These are phyloP conservation scores for Cheilosia variabilis DNA, from an alignment of 2,888 invertebrate species.

Conservation along the genomic window DNA sequence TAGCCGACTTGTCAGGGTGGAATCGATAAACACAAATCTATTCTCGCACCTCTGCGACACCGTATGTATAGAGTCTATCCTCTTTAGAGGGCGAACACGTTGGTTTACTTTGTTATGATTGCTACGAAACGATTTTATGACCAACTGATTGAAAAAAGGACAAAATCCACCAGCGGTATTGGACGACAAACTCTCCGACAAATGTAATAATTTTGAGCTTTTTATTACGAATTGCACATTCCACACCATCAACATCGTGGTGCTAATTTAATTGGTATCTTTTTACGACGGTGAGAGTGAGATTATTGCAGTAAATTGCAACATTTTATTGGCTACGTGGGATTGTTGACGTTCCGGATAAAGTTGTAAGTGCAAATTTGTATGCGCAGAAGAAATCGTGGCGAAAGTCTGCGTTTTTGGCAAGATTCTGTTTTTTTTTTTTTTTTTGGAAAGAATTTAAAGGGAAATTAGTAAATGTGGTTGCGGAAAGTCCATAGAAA, in stretches of 20 bases:
- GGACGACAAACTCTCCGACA: constrained; percentile 5
- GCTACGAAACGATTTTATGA: constrained; percentile 9
- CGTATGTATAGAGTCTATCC: too few relatives aligned
- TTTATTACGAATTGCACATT: constrained; percentile 65
- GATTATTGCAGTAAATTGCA: constrained; percentile 27
- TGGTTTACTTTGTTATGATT: constrained; percentile 19
- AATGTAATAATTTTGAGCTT: constrained; percentile 50
- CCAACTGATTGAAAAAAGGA: constrained; percentile 27
- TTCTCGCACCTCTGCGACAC: constrained; percentile 31
- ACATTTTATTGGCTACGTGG: constrained; percentile 15
- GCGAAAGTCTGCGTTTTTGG: background rate
- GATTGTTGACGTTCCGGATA: constrained; percentile 14
- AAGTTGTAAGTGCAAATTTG: constrained; percentile 2
- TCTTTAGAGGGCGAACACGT: constrained; percentile 18
- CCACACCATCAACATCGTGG: constrained; percentile 50
- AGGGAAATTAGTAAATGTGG: too few relatives aligned
- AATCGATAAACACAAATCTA: constrained; percentile 36
- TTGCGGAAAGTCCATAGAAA: too few relatives aligned
- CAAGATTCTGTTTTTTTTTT: too few relatives aligned
- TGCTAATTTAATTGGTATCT: constrained; percentile 41
- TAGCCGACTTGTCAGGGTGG: background rate
- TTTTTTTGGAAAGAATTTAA: too few relatives aligned
- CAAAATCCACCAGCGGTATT: background rate
- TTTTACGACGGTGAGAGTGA: constrained; percentile 38
- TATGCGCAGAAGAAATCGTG: background rate